Conservation (phyloP, 2,113 vertebrate genomes). For the Furnarius figulus region DNA sequence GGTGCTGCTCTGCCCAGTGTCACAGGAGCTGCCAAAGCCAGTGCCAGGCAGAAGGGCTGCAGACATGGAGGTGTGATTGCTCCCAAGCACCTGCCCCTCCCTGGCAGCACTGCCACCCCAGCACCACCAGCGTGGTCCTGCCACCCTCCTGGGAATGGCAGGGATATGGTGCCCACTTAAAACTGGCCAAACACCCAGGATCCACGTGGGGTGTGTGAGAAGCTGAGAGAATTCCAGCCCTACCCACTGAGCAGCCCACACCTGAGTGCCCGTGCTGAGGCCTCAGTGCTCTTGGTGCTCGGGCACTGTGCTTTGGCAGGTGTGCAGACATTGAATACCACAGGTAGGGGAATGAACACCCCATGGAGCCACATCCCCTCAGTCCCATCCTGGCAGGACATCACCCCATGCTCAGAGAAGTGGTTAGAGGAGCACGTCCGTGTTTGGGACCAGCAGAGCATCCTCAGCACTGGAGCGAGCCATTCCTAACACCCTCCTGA, state of each 20-base stretch:
- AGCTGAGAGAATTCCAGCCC: accelerated
- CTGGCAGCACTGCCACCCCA: not conserved
- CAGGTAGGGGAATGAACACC: accelerated
- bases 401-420: accelerated
- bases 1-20: not conserved
- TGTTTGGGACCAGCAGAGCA: not conserved
- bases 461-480: accelerated
- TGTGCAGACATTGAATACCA: accelerated
- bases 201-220: accelerated
- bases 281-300: accelerated
- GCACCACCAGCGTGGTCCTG: not conserved
- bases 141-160: accelerated
- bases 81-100: not conserved
- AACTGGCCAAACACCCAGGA: accelerated
- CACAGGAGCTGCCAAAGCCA: not conserved
- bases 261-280: accelerated
- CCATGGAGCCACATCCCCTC: accelerated
- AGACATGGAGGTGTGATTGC: accelerated
- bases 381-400: accelerated
- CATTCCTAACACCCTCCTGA: not conserved
- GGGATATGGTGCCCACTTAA: accelerated
- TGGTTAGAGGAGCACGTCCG: accelerated
- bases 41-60: not conserved
- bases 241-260: accelerated
- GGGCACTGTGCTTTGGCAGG: accelerated